phyloP scores from a whole-genome alignment of 2,888 invertebrate species.

The Hermaeophaga mercurialis region DNA sequence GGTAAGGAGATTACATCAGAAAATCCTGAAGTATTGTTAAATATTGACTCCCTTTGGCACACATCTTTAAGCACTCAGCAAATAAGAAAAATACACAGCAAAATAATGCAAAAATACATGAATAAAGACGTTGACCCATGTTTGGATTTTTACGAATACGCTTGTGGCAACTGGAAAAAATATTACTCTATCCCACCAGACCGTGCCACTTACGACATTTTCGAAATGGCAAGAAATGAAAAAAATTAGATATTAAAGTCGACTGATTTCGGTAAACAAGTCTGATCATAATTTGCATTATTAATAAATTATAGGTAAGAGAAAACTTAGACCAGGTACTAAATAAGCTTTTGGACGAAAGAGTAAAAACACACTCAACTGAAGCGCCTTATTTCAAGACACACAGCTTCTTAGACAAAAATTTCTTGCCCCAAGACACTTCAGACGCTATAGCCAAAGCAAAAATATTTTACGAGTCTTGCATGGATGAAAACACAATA shows the following conservation, averaged over 20 bases:
- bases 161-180: conserved; percentile 86
- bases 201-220: conserved; percentile 86
- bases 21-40: not conserved
- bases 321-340: conserved; percentile 77
- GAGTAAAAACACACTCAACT: conserved; percentile 11
- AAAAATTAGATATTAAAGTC: not conserved
- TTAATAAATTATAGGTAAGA: conserved; percentile 54
- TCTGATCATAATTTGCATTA: no score
- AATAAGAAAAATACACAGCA: conserved; percentile 30
- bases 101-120: conserved; percentile 77
- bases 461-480: conserved; percentile 82
- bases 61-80: conserved; percentile 11
- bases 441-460: conserved; percentile 77
- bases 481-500: conserved; percentile 72
- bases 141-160: conserved; percentile 82
- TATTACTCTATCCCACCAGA: conserved; percentile 87
- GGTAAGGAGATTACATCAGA: not conserved
- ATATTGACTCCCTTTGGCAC: conserved; percentile 22
- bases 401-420: conserved; percentile 36
- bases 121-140: conserved; percentile 75
- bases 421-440: conserved; percentile 35
- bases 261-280: not conserved
- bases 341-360: conserved; percentile 65
- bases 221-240: conserved; percentile 71
- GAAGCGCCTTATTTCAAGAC: conserved; percentile 19